Base-by-base conservation (phyloP, 1,140 invertebrate genomes). In the Rhopalosiphum maidis region DNA sequence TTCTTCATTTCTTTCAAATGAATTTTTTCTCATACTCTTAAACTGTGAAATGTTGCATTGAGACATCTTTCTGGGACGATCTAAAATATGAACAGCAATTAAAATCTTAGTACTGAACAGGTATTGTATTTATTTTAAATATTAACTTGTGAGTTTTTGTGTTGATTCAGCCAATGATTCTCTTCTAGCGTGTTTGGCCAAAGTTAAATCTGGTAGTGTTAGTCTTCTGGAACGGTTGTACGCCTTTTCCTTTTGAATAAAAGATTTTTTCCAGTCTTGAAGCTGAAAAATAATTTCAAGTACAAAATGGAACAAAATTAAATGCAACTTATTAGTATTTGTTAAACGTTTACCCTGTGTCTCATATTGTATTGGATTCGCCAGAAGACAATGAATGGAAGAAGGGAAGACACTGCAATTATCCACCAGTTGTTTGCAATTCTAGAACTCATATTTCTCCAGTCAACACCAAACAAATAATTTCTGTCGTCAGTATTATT, bases 131-230 rank as follows among this genome's bases (percentile, higher is more conserved):
- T 82, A 35, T 43, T 22, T 77, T 22, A 77, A 90, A 23, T 90
- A 82, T 15, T 91, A 37, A 91, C 90, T 35, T 2, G n/a, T 48
- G 6, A 37, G 35, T 51, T 83, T 91, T 46, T 48, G 41, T 35
- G 43, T 11, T 0, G 43, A 18, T 25, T 83, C 68, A 37, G 77
- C 77, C 43, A 91, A 48, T 11, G 91, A 86, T 8, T 93, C 91
- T 23, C 91, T 54, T 37, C 91, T 21, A 30, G 82, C 91, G 11
- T 93, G 91, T 54, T n/a, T 93, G 35, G 91, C 91, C 23, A 86
- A 51, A 54, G 91, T 93, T 43, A 93, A 86, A n/a, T 93, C 91
- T 4, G 91, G 91, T n/a, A 93, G n/a, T 22, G 91, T 93, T 22
- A 55, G 46, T 54, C 91, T 35, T 55, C 91, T 93, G 41, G 68